These are phyloP conservation scores for Troilus luridus DNA, from an alignment of 2,888 invertebrate genomes.

Conservation along the genomic window DNA sequence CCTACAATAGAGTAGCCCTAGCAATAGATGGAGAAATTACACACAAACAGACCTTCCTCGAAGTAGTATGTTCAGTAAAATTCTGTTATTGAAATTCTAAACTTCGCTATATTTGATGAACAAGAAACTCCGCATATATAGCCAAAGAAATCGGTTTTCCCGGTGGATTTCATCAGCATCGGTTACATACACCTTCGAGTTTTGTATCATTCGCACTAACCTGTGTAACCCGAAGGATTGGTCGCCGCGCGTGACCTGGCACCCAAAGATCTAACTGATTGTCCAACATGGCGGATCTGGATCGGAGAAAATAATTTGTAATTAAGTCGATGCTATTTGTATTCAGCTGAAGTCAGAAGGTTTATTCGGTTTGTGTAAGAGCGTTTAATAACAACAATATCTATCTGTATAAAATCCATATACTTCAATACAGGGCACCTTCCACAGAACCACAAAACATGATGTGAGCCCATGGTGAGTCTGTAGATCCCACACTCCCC, in stretches of 20 bases:
- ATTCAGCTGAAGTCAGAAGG: background rate
- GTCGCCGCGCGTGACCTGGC: background rate
- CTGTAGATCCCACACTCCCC: no score
- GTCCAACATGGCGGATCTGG: background rate
- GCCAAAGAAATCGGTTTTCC: slow-evolving; percentile 8
- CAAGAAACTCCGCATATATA: background rate
- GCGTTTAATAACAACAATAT: background rate
- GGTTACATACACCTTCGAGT: background rate
- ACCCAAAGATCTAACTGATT: background rate
- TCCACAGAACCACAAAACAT: no score
- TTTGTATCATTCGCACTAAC: background rate
- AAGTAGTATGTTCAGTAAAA: no score
- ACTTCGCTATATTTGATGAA: background rate
- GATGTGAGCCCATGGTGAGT: no score
- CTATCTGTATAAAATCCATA: no score
- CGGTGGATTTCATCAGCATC: background rate
- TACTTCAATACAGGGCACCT: no score
- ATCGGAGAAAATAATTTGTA: background rate
- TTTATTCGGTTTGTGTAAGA: background rate
- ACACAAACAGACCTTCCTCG: no score
- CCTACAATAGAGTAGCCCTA: no score
- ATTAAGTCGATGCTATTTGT: background rate
- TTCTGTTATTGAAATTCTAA: no score
- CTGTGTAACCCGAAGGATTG: background rate
- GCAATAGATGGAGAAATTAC: no score